Base-by-base conservation (phyloP, 2,113 vertebrate genomes). In the Sebastes schlegelii region DNA sequence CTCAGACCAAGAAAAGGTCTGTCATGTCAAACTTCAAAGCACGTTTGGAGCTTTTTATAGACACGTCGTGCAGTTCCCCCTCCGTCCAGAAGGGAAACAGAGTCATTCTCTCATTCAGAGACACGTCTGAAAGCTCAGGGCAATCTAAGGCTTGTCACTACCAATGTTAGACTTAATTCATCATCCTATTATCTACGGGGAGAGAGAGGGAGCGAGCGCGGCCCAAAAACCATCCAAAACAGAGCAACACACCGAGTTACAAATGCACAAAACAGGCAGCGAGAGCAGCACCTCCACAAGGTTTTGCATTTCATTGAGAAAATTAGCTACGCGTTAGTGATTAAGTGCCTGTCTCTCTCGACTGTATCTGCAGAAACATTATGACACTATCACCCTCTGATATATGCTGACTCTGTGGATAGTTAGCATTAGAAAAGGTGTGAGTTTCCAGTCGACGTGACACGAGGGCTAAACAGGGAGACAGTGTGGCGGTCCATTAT, bases 141-240 rank as follows among this genome's bases (percentile, higher is more conserved):
- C 81, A 88, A 91, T 90, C 88, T 92, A 82, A 74, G 63, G 51
- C 87, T 82, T 92, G 91, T 92, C 92, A 84, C 81, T 80, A 79
- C 60, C 84, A 75, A 92, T 91, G 90, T 82, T 70, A 57, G 63
- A 86, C 86, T 84, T 86, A 89, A 92, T 93, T 91, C 87, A 92
- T 94, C 91, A 91, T 83, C 79, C 80, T 51, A 81, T 85, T 91
- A 88, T 91, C 86, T 89, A 6, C 17, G 54, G 48, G 74, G 77
- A 85, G 78, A 89, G 83, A 89, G 80, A 80, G 48, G 23, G 61
- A 82, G 78, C 49, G 64, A 58, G 65, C 6, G 63, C 0, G 21
- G 26, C 69, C 51, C 49, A 21, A 77, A 34, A 85, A 79, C 49
- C 80, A 86, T 72, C 57, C 51, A 75, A 61, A 74, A 85, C 77